Percentiles rank a stretch among this genome's conserved stretches.
Evolutionary conservation across 2,113 vertebrate genomes (phyloP).

Genomic region (Cottus gobio): DNA sequence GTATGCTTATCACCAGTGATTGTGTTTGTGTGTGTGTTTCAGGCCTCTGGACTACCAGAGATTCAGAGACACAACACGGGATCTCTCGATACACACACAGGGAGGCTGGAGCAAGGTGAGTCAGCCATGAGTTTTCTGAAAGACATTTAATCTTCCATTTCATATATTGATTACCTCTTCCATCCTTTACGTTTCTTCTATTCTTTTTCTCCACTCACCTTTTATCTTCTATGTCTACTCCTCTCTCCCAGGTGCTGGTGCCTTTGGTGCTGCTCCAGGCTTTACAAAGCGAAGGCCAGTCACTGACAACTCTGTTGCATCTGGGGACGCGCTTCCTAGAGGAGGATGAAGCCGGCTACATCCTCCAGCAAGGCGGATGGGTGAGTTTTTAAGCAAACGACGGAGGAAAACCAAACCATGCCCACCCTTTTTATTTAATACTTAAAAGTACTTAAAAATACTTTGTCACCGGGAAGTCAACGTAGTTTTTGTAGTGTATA

Average conservation of each 20-base stretch:
- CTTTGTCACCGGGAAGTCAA: not conserved
- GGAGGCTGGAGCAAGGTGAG: slow-evolving; percentile 93
- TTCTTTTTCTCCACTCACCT: not conserved
- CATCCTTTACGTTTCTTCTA: not conserved
- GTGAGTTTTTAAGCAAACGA: slow-evolving; percentile 81
- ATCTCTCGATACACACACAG: slow-evolving; percentile 82
- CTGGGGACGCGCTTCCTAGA: slow-evolving; percentile 89
- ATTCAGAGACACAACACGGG: slow-evolving; percentile 83
- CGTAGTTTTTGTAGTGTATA: not conserved
- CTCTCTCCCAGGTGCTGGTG: slow-evolving; percentile 86
- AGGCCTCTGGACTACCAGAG: slow-evolving; percentile 90
- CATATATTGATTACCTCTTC: not conserved
- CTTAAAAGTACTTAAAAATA: too few species aligned
- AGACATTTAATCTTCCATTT: not conserved
- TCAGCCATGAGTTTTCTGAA: not conserved
- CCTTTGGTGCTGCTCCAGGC: slow-evolving; percentile 90
- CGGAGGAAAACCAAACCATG: not conserved
- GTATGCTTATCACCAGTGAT: not conserved
- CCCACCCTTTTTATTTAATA: not conserved
- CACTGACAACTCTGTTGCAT: slow-evolving; percentile 82
- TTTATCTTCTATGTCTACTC: not conserved
- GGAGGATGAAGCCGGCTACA: slow-evolving; percentile 87
- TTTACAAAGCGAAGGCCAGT: slow-evolving; percentile 85
- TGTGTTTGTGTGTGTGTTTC: slow-evolving; percentile 65
- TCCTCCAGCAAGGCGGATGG: slow-evolving; percentile 95